A percentile compares a stretch with the other conserved stretches of the same genome.
Evolutionary conservation across 2,888 invertebrate genomes (phyloP).

Genomic region (Hirtodrosophila cameraria): DNA sequence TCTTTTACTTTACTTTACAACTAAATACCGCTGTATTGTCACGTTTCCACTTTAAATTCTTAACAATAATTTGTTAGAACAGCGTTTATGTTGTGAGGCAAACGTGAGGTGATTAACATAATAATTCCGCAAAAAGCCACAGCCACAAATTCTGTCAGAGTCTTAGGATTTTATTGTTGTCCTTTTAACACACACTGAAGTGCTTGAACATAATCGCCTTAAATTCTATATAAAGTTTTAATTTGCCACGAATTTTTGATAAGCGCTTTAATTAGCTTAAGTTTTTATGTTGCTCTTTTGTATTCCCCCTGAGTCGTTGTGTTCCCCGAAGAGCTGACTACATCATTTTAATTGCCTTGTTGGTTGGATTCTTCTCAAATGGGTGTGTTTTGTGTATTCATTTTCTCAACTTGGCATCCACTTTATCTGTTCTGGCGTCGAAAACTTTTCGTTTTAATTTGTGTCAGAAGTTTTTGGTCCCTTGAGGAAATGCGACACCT

Average conservation of each 20-base stretch:
- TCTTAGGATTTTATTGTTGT: neutral
- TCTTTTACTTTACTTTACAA: too few relatives aligned
- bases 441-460: constrained; percentile 40
- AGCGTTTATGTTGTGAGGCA: constrained; percentile 16
- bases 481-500: constrained; percentile 14
- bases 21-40: too few relatives aligned
- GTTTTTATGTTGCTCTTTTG: constrained; percentile 52
- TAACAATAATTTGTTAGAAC: constrained; percentile 18
- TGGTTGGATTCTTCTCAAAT: constrained; percentile 11
- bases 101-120: constrained; percentile 50
- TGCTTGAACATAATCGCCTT: constrained; percentile 44
- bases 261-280: constrained; percentile 67
- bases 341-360: constrained; percentile 31
- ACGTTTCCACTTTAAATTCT: constrained; percentile 7
- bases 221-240: constrained; percentile 48
- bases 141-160: constrained; percentile 8
- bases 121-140: constrained; percentile 35
- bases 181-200: constrained; percentile 48
- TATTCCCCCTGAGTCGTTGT: constrained; percentile 31
- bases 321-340: constrained; percentile 39
- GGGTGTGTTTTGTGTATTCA: too few relatives aligned
- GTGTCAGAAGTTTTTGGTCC: constrained; percentile 19
- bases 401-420: constrained; percentile 10
- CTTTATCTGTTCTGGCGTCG: constrained; percentile 12
- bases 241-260: constrained; percentile 43